These are phyloP conservation scores for Astur gentilis DNA, from an alignment of 2,113 vertebrate species.

Conservation along the genomic window DNA sequence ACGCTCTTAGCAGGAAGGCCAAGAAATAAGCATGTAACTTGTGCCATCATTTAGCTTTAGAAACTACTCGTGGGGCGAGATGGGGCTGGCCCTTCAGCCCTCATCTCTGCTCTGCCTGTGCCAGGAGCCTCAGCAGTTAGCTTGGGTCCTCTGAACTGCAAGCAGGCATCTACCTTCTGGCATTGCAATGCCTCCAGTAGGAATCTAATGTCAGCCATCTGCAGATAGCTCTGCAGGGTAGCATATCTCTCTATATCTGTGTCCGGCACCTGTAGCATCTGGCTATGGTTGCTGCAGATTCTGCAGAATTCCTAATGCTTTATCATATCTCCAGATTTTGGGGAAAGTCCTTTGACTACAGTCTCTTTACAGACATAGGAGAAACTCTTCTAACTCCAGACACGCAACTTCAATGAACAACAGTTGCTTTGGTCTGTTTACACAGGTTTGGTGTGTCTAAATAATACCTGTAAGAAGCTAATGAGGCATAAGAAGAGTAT, in stretches of 20 bases:
- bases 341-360: not conserved
- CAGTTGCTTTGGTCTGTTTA: not conserved
- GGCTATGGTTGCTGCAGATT: not conserved
- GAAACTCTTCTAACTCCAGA: not conserved
- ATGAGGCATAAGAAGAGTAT: not conserved
- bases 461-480: not conserved
- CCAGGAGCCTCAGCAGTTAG: not conserved
- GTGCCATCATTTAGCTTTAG: not conserved
- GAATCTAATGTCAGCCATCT: not conserved
- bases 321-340: not conserved
- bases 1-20: not conserved
- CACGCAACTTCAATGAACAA: not conserved
- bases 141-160: not conserved
- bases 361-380: not conserved
- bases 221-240: not conserved
- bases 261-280: not conserved
- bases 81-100: not conserved
- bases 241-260: not conserved
- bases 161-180: not conserved
- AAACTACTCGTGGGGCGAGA: not conserved
- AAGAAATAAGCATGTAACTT: not conserved
- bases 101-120: fast-evolving
- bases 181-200: not conserved
- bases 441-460: not conserved
- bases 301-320: not conserved